Percentiles rank a stretch among this genome's conserved stretches.
phyloP scores from a whole-genome alignment of 2,888 invertebrate species.

The Chrysomela aeneicollis region DNA sequence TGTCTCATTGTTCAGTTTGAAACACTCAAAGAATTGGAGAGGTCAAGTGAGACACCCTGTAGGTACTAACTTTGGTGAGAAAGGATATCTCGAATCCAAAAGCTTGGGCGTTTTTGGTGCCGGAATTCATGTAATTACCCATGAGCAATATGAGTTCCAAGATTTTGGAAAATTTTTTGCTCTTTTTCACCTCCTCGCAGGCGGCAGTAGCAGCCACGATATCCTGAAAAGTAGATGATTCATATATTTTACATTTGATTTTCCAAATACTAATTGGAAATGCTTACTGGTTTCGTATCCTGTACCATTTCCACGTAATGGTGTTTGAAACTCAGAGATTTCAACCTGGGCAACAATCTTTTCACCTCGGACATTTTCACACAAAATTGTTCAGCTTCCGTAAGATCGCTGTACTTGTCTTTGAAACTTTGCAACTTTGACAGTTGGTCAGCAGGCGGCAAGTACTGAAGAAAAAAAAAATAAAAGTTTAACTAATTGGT shows the following conservation, averaged over 20 bases:
- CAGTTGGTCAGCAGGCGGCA: conserved; percentile 91
- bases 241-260: conserved; percentile 21
- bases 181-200: conserved; percentile 90
- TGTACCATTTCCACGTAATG: conserved; percentile 86
- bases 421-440: conserved; percentile 83
- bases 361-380: conserved; percentile 90
- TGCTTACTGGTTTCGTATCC: conserved; percentile 84
- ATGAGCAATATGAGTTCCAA: conserved; percentile 87
- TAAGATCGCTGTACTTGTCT: conserved; percentile 79
- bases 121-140: conserved; percentile 97
- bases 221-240: conserved; percentile 72
- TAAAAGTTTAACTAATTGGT: too few species aligned
- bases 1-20: neutral
- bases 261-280: neutral
- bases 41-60: too few species aligned
- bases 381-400: conserved; percentile 95
- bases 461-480: conserved; percentile 70
- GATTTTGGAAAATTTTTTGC: conserved; percentile 89
- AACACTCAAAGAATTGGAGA: neutral
- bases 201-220: conserved; percentile 95
- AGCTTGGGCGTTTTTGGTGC: conserved; percentile 91
- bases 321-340: conserved; percentile 89
- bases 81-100: conserved; percentile 97
- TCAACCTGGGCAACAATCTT: conserved; percentile 82
- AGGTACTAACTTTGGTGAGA: conserved; percentile 79